Evolutionary conservation across 1,140 invertebrate species (phyloP), one percentile per base, ranked within the genome.

Genomic region (Drosophila truncata): DNA sequence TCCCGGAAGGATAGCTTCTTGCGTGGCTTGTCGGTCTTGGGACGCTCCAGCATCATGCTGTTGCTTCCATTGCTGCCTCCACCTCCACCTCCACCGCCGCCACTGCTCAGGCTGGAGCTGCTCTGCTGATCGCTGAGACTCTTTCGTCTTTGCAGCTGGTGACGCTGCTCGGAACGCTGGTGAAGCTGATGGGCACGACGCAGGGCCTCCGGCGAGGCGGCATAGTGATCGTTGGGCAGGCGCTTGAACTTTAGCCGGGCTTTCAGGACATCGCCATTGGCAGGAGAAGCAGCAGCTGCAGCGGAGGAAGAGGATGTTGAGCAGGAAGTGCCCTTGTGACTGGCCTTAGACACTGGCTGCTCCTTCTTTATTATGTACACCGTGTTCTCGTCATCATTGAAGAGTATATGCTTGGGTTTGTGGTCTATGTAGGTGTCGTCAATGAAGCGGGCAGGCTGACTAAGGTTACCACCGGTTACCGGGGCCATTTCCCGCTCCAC

Each of bases 1-100:
- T 97, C 96, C 61, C 96, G 95, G 88, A 97, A 98, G 0, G 96
- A 97, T 2, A 97, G 93, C 84, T 98, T 98, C 92, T 97, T 98
- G 25, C 96, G 93, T 0, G 97, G 96, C 75, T 95, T 95, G 58
- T 96, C 95, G 20, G 93, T 93, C 49, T 87, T 91, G 52, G 91
- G 86, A 4, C 79, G 82, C 35, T 92, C 91, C 61, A 80, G 70
- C 77, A 81, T 87, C 16, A 74, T 78, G 65, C 84, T 65, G 18
- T 10, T 54, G 50, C 10, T n/a, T 1, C 52, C 52, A n/a, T 23
- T 54, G 31, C 33, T 3, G 3, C 33, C 39, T 9, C 63, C 49
- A 0, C 37, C 37, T 14, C 62, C 47, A 0, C 71, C 66, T 0
- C 75, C 54, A 2, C 90, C 82, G 27, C 80, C 78, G 1, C 81